Base-by-base conservation (phyloP, 2,888 invertebrate species). In the Protonemura montana region DNA sequence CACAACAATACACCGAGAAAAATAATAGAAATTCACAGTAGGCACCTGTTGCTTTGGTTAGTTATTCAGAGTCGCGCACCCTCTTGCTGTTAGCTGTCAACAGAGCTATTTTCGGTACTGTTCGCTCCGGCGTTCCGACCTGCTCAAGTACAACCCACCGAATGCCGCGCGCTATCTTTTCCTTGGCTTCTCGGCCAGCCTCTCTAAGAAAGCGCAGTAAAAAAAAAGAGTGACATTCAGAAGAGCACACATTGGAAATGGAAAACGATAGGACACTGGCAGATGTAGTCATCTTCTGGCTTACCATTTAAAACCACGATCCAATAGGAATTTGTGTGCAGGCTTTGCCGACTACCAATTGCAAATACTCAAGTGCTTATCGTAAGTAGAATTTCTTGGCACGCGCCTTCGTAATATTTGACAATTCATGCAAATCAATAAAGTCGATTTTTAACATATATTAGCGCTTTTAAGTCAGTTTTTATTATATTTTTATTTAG, bases 321-420 rank as follows among this genome's bases (percentile, higher is more conserved):
- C 59, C 59, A 59, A 59, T 59, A 59, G 59, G 59, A 59, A 59
- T 59, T 59, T 35, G 35, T 35, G 35, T n/a, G n/a, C n/a, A n/a
- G n/a, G n/a, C n/a, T n/a, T n/a, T n/a, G n/a, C n/a, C n/a, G n/a
- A n/a, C n/a, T n/a, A n/a, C n/a, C n/a, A n/a, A n/a, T n/a, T n/a
- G n/a, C n/a, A n/a, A n/a, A n/a, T n/a, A n/a, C n/a, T n/a, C n/a
- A n/a, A n/a, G n/a, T n/a, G n/a, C n/a, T n/a, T n/a, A n/a, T n/a
- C n/a, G n/a, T n/a, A n/a, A n/a, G n/a, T n/a, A n/a, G n/a, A n/a
- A n/a, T n/a, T n/a, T n/a, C n/a, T n/a, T n/a, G n/a, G n/a, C n/a
- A n/a, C n/a, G n/a, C n/a, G n/a, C n/a, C n/a, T n/a, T n/a, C n/a
- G n/a, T n/a, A n/a, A n/a, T n/a, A n/a, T n/a, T n/a, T n/a, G n/a